Base-by-base conservation (phyloP, 2,888 invertebrate genomes). In the Mythimna albipuncta region DNA sequence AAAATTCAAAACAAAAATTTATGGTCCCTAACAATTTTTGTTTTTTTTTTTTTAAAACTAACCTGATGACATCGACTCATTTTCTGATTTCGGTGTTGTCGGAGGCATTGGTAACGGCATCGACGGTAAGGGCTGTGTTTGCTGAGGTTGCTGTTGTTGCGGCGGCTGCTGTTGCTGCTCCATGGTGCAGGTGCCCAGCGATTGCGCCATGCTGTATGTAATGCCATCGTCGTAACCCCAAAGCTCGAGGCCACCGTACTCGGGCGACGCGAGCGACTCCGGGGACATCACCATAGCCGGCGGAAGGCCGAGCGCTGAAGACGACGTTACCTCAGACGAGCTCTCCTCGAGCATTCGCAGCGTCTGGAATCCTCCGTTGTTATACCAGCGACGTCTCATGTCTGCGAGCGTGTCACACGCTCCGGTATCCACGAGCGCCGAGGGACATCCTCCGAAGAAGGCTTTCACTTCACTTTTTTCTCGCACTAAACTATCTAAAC, bases 381-480 rank as follows among this genome's bases (percentile, higher is more conserved):
- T 97, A 84, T 97, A 97, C 98, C 98, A 98, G 96, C 97, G 97
- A 93, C 98, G 97, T 97, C 97, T 97, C 98, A 98, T 98, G 95
- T 96, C 95, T 92, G 92, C 91, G 93, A 93, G 93, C 93, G 94
- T 90, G 91, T 96, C 94, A 94, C 87, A 93, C 94, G 93, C 94
- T 91, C 94, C 92, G 88, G 86, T 85, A 89, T 91, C 91, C 92
- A 90, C 91, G 84, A 90, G 82, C 88, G 89, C 91, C 92, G 95
- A 93, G 87, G 93, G 93, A 93, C 96, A 96, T 96, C 94, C 95
- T 95, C 94, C 92, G 89, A 86, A 86, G 88, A 89, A 93, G 91
- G 93, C 93, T 93, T 93, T 94, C 96, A 95, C 96, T 94, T 93
- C 95, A 96, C 95, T 95, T 92, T 93, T 94, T 93, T 90, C 92